Conservation (phyloP, 2,113 vertebrate genomes). For the Paradoxurus hermaphroditus region DNA sequence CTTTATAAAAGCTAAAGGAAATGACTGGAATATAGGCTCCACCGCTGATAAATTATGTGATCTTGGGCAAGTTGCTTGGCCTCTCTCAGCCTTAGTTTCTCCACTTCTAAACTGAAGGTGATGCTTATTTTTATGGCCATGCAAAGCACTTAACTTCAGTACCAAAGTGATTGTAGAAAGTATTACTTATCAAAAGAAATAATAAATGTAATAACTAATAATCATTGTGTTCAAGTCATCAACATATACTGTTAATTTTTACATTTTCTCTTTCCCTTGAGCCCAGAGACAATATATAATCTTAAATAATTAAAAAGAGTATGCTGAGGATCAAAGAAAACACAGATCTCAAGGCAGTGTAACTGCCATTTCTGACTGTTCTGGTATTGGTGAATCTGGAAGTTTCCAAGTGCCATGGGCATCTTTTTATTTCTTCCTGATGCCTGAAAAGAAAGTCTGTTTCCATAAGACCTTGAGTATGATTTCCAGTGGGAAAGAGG, state of each 20-base stretch:
- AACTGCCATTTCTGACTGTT: not conserved
- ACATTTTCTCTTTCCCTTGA: slow-evolving; percentile 27
- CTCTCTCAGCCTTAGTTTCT: slow-evolving; percentile 7
- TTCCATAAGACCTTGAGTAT: slow-evolving; percentile 65
- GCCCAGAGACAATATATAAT: slow-evolving; percentile 26
- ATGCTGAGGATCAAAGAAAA: not conserved
- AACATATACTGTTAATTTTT: slow-evolving; percentile 37
- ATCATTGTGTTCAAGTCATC: slow-evolving; percentile 22
- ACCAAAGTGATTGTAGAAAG: not conserved
- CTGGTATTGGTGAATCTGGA: not conserved
- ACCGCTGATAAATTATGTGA: not conserved
- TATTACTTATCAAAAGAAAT: slow-evolving; percentile 4
- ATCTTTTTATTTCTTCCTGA: slow-evolving; percentile 41
- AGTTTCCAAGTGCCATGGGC: slow-evolving; percentile 41
- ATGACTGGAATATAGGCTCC: not conserved
- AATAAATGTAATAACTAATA: slow-evolving; percentile 6
- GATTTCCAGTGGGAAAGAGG: slow-evolving; percentile 69
- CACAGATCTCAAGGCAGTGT: slow-evolving; percentile 23
- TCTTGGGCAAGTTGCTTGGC: not conserved
- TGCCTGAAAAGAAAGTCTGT: slow-evolving; percentile 59
- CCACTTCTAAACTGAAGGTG: not conserved
- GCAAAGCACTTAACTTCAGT: not conserved
- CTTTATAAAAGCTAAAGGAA: slow-evolving; percentile 34
- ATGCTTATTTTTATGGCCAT: not conserved
- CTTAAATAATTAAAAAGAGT: slow-evolving; percentile 43